Conservation (phyloP, 2,888 invertebrate genomes). For the Brachyopa scutellaris region DNA sequence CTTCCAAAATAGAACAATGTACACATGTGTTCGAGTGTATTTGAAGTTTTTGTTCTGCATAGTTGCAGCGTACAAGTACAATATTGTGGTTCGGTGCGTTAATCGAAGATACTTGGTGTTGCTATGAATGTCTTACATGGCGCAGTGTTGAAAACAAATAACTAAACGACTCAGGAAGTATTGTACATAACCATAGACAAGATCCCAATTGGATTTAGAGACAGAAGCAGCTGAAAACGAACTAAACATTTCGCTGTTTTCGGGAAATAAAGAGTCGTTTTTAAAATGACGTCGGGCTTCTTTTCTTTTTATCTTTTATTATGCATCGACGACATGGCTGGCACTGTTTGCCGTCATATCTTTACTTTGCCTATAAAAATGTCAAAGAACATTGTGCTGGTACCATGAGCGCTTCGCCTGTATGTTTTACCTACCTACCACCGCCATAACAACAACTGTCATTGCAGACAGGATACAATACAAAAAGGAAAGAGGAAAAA, state of each 20-base stretch:
- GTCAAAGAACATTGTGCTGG: conserved; percentile 59
- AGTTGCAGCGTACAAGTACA: conserved; percentile 11
- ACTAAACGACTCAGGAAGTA: conserved; percentile 50
- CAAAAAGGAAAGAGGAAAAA: conserved; percentile 12
- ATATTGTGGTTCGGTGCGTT: conserved; percentile 48
- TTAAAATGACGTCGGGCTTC: conserved; percentile 43
- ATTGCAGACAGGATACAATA: conserved; percentile 20
- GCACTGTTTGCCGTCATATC: conserved; percentile 9
- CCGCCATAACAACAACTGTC: conserved; percentile 28
- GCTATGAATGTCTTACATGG: no score
- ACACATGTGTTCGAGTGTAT: conserved; percentile 12
- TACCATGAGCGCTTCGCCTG: no score
- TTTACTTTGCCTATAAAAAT: conserved; percentile 45
- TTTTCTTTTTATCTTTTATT: conserved; percentile 2
- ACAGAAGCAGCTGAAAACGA: conserved; percentile 65
- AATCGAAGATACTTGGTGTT: conserved; percentile 58
- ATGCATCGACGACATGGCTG: conserved; percentile 24
- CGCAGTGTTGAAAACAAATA: conserved; percentile 53
- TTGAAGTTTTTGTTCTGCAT: no score
- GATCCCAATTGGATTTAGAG: conserved; percentile 49
- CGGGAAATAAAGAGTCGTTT: conserved; percentile 17
- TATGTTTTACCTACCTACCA: conserved; percentile 13
- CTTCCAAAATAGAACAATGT: conserved; percentile 64
- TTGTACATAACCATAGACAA: not conserved
- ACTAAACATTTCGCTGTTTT: conserved; percentile 46